A percentile compares a stretch with the other conserved stretches of the same genome.
phyloP scores from a whole-genome alignment of 2,888 invertebrate genomes.

The Himalopsyche kuldschensis region DNA sequence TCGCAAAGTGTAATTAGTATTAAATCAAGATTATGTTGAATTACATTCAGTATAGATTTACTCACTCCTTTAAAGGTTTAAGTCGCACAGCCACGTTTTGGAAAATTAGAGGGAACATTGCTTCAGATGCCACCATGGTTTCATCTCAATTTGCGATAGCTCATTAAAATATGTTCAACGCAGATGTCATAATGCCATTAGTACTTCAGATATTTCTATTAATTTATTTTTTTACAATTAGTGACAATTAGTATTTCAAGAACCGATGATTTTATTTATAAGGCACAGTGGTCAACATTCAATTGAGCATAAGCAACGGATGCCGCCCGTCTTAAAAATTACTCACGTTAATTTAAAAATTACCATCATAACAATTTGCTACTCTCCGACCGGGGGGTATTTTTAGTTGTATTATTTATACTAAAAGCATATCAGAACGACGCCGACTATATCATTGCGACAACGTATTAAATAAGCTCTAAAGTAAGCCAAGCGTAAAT shows the following conservation, averaged over 20 bases:
- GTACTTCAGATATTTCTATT: too few relatives aligned
- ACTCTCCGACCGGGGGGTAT: neutral
- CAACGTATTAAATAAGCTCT: slow-evolving; percentile 28
- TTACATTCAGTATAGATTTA: too few relatives aligned
- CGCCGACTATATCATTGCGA: slow-evolving; percentile 4
- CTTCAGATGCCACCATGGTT: too few relatives aligned
- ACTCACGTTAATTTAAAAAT: neutral
- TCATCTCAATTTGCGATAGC: too few relatives aligned
- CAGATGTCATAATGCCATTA: too few relatives aligned
- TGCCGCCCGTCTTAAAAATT: neutral
- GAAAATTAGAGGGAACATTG: too few relatives aligned
- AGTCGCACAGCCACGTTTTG: too few relatives aligned
- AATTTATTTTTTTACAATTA: neutral
- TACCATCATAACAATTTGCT: neutral
- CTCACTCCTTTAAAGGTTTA: too few relatives aligned
- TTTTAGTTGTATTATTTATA: neutral
- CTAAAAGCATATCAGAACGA: slow-evolving; percentile 1
- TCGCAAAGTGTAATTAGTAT: too few relatives aligned
- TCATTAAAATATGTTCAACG: too few relatives aligned
- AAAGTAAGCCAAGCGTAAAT: slow-evolving; percentile 14
- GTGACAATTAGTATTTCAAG: neutral
- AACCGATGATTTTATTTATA: neutral
- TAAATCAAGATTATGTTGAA: too few relatives aligned
- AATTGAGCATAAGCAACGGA: neutral
- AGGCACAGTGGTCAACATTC: neutral